Percentiles rank a stretch among this genome's conserved stretches.
phyloP scores from a whole-genome alignment of 2,888 invertebrate genomes.

The Folsomia manolachei region DNA sequence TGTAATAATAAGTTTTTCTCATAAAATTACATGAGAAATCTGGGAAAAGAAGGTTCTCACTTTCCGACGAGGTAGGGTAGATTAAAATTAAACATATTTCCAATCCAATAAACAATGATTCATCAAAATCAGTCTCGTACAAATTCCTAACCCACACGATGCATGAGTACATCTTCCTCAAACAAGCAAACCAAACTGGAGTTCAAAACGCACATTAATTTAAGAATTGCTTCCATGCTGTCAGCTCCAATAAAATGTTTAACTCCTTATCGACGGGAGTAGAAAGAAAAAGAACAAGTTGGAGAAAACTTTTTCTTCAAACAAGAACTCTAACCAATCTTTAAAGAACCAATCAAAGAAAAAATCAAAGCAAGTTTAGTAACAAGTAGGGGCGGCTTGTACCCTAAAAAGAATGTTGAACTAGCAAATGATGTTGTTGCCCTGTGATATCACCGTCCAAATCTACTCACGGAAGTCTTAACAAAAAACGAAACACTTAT shows the following conservation, averaged over 20 bases:
- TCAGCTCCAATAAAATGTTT: constrained; percentile 8
- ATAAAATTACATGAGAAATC: too few species aligned
- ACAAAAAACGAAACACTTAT: not conserved
- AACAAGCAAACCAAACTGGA: too few species aligned
- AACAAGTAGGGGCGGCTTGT: not conserved
- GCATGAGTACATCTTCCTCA: too few species aligned
- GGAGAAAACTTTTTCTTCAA: not conserved
- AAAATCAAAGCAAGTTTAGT: not conserved
- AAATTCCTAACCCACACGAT: not conserved
- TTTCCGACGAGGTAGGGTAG: too few species aligned
- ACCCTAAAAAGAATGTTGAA: too few species aligned
- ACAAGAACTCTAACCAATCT: not conserved
- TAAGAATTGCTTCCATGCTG: not conserved
- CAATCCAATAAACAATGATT: not conserved
- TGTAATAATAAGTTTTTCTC: not conserved
- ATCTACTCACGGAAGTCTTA: too few species aligned
- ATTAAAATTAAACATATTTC: not conserved
- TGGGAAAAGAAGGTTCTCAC: too few species aligned
- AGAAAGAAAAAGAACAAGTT: not conserved
- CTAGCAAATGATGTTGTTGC: too few species aligned
- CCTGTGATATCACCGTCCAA: not conserved
- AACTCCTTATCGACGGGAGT: not conserved
- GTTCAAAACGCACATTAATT: constrained; percentile 15
- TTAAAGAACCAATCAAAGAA: not conserved
- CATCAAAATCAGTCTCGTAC: not conserved